These are phyloP conservation scores for Zoanthus solanderi DNA, from an alignment of 92 coral and sea anemone species.

Conservation along the genomic window DNA sequence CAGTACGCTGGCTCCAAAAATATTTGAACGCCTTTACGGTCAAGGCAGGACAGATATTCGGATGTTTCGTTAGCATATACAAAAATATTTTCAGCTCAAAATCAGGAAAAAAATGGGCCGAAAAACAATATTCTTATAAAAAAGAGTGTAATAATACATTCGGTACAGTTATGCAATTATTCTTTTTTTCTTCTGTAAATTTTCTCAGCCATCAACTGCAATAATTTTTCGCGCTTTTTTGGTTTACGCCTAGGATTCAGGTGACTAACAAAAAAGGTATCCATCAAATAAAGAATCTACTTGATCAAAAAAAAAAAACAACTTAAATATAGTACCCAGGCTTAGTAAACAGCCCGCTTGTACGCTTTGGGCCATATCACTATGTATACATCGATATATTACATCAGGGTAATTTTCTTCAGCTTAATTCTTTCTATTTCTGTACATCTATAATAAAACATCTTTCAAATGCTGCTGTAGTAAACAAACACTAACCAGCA, in stretches of 20 bases:
- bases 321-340: neutral
- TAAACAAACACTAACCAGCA: neutral
- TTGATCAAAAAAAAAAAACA: neutral
- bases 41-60: too few relatives aligned
- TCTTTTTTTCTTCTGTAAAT: conserved; percentile 3
- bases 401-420: neutral
- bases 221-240: neutral
- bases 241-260: neutral
- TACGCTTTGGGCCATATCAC: neutral
- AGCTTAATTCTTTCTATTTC: conserved; percentile 3
- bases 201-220: neutral
- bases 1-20: too few relatives aligned
- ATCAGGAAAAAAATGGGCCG: too few relatives aligned
- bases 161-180: conserved; percentile 7
- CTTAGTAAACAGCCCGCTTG: neutral
- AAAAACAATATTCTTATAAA: neutral
- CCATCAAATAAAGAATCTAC: neutral
- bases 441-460: conserved; percentile 42
- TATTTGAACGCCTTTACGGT: too few relatives aligned
- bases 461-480: conserved; percentile 28
- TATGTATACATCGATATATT: conserved; percentile 21
- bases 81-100: too few relatives aligned
- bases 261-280: neutral
- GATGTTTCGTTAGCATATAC: too few relatives aligned
- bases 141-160: conserved; percentile 19